A percentile compares a stretch with the other conserved stretches of the same genome.
phyloP scores from a whole-genome alignment of 2,113 vertebrate species.

The Sylvilagus bachmani region DNA sequence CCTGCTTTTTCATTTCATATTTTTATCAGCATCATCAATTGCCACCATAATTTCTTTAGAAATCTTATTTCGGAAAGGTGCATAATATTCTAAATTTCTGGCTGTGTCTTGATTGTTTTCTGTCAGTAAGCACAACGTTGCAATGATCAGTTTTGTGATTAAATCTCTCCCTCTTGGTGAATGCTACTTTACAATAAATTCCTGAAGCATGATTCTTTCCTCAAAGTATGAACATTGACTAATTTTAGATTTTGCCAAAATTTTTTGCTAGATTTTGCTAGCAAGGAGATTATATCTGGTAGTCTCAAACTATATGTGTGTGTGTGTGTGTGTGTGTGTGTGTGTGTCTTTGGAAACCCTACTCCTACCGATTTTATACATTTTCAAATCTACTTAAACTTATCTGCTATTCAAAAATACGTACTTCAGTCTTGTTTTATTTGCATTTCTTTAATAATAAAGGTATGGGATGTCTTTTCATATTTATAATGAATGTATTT shows the following conservation, averaged over 20 bases:
- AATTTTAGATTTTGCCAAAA: slow-evolving; percentile 37
- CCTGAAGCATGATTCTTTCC: background rate
- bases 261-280: no score
- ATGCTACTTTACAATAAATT: slow-evolving; percentile 48
- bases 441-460: slow-evolving; percentile 4
- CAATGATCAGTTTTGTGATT: background rate
- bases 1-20: slow-evolving; percentile 32
- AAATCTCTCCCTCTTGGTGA: background rate
- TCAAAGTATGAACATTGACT: background rate
- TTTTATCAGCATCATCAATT: slow-evolving; percentile 17
- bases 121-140: background rate
- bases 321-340: background rate
- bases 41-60: background rate
- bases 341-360: background rate
- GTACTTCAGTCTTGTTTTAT: background rate
- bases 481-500: background rate
- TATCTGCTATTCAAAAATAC: slow-evolving; percentile 29
- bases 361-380: background rate
- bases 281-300: background rate
- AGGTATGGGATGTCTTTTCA: background rate
- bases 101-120: background rate
- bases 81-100: background rate
- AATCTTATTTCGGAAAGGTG: slow-evolving; percentile 33
- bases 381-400: background rate
- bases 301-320: background rate